These are phyloP conservation scores for Ardeotis arabs DNA, from an alignment of 2,113 vertebrate species.

Conservation along the genomic window DNA sequence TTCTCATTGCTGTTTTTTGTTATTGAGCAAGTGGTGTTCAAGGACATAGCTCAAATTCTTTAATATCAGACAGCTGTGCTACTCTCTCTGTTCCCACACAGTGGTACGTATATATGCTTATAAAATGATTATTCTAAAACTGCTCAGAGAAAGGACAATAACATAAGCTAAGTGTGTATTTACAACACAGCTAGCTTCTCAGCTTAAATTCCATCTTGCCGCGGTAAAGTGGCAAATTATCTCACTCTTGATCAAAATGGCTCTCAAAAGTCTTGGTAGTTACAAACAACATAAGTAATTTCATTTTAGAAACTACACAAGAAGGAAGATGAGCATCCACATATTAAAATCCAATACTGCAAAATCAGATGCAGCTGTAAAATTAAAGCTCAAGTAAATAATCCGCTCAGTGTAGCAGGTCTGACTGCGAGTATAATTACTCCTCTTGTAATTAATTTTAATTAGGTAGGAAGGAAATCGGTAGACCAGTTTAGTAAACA, in stretches of 20 bases:
- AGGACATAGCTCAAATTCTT: no score
- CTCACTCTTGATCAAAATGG: constrained; percentile 52
- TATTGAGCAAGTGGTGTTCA: no score
- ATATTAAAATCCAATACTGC: constrained; percentile 69
- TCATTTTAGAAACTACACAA: constrained; percentile 63
- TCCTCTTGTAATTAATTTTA: constrained; percentile 66
- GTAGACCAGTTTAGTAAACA: constrained; percentile 38
- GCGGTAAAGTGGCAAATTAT: constrained; percentile 69
- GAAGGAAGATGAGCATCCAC: constrained; percentile 56
- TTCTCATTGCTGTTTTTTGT: no score
- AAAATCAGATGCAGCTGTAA: constrained; percentile 67
- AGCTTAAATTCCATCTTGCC: constrained; percentile 63
- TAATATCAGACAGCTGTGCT: no score
- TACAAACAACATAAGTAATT: not conserved
- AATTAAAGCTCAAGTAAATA: constrained; percentile 73
- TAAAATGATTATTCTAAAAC: not conserved
- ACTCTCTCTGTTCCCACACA: not conserved
- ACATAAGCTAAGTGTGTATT: not conserved
- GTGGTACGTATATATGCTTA: not conserved
- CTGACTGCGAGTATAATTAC: constrained; percentile 73
- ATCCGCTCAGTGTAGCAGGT: constrained; percentile 63
- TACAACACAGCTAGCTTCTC: constrained; percentile 72
- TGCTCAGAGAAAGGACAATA: not conserved
- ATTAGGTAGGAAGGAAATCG: constrained; percentile 57
- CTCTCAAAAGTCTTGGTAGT: constrained; percentile 16